These are phyloP conservation scores for Pedicia rivosa DNA, from an alignment of 2,888 invertebrate genomes.

Conservation along the genomic window DNA sequence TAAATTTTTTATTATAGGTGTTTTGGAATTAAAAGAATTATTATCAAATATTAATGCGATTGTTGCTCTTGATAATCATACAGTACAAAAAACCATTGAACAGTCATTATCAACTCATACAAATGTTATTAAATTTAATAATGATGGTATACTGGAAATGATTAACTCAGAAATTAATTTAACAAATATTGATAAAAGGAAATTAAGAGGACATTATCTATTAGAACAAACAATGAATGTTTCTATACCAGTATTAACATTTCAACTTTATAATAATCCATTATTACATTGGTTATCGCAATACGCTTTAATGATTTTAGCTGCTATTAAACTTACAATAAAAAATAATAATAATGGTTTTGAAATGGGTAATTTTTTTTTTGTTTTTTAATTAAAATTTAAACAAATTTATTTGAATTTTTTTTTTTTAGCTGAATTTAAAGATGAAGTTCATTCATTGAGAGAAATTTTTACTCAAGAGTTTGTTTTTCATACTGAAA, in stretches of 20 bases:
- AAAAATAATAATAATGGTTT: conserved; percentile 10
- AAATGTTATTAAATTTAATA: conserved; percentile 19
- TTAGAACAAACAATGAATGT: conserved; percentile 47
- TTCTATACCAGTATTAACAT: conserved; percentile 51
- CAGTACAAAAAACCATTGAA: conserved; percentile 33
- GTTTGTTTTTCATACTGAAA: conserved; percentile 42
- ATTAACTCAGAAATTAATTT: conserved; percentile 19
- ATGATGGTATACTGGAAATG: conserved; percentile 8
- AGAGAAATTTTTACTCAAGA: conserved; percentile 39
- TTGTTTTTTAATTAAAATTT: no score
- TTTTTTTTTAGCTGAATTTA: neutral
- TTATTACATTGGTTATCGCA: conserved; percentile 50
- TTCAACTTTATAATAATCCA: conserved; percentile 64
- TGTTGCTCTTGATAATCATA: conserved; percentile 31
- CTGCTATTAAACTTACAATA: conserved; percentile 21
- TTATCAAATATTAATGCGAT: conserved; percentile 30
- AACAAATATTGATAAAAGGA: conserved; percentile 26
- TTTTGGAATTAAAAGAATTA: conserved; percentile 20
- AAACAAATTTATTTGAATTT: neutral
- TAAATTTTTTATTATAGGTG: conserved; percentile 7
- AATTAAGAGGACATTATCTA: conserved; percentile 41
- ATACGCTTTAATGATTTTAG: conserved; percentile 39
- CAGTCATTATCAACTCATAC: conserved; percentile 42
- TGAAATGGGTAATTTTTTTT: neutral
- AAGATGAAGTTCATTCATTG: neutral